Evolutionary conservation across 2,888 invertebrate genomes (phyloP).

Genomic region (Tanypteryx hageni): DNA sequence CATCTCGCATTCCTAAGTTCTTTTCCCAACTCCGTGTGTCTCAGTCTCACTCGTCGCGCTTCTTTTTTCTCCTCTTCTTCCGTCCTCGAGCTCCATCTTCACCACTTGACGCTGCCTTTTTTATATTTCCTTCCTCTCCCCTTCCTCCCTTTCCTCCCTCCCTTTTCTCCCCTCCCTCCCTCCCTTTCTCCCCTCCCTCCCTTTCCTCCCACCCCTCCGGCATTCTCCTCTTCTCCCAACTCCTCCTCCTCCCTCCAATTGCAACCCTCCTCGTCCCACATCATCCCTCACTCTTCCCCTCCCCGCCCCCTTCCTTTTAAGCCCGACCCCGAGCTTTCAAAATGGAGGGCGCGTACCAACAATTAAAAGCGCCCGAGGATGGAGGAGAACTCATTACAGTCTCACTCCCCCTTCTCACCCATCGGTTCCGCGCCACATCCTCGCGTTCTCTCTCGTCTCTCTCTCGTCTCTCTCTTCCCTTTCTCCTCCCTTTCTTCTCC

Average conservation of each 20-base stretch:
- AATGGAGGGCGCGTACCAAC: conserved; percentile 9
- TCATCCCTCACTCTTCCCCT: background rate
- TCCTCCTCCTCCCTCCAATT: background rate
- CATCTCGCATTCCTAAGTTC: background rate
- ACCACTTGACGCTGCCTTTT: background rate
- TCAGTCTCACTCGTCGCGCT: background rate
- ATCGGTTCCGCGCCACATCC: background rate
- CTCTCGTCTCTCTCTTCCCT: background rate
- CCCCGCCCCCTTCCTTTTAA: background rate
- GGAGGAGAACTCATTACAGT: conserved; percentile 35
- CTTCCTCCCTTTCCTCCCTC: background rate
- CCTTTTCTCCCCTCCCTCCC: background rate
- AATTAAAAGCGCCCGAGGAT: conserved; percentile 28
- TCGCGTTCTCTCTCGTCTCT: background rate
- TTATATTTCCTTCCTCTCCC: background rate
- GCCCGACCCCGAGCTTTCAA: background rate
- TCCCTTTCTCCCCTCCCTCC: too few species aligned
- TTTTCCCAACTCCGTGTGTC: background rate
- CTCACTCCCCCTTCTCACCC: background rate
- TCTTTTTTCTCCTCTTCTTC: background rate
- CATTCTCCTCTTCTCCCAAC: background rate
- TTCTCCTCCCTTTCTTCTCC: background rate
- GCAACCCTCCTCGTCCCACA: background rate
- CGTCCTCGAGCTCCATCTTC: background rate
- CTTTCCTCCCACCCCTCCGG: background rate